Evolutionary conservation across 2,888 invertebrate genomes (phyloP).

Genomic region (Agriotes lineatus): DNA sequence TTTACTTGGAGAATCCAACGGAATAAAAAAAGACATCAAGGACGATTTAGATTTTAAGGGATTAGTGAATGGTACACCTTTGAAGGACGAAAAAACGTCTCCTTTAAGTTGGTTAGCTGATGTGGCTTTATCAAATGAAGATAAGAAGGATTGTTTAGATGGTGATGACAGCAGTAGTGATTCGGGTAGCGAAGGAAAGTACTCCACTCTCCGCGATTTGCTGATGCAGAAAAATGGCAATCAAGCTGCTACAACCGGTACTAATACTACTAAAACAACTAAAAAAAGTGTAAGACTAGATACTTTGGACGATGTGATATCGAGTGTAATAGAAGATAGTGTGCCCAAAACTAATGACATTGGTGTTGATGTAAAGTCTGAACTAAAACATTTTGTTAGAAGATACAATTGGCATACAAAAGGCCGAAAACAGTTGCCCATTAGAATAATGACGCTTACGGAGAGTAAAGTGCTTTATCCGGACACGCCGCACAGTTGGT

Average conservation of each 20-base stretch:
- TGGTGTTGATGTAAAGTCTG: slow-evolving; percentile 67
- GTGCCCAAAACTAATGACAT: slow-evolving; percentile 68
- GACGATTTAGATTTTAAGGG: slow-evolving; percentile 60
- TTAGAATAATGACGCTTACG: slow-evolving; percentile 86
- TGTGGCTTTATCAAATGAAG: slow-evolving; percentile 73
- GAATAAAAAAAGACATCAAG: slow-evolving; percentile 62
- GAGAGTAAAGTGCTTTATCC: slow-evolving; percentile 86
- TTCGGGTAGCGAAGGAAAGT: slow-evolving; percentile 77
- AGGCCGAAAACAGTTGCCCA: slow-evolving; percentile 74
- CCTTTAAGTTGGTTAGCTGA: slow-evolving; percentile 77
- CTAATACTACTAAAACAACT: slow-evolving; percentile 54
- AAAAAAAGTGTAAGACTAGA: slow-evolving; percentile 79
- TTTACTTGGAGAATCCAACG: slow-evolving; percentile 61
- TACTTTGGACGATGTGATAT: slow-evolving; percentile 82
- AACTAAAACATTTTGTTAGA: slow-evolving; percentile 76
- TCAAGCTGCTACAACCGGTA: slow-evolving; percentile 60
- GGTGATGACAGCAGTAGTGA: slow-evolving; percentile 72
- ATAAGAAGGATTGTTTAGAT: slow-evolving; percentile 66
- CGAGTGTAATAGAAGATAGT: slow-evolving; percentile 79
- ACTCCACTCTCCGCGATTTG: slow-evolving; percentile 84
- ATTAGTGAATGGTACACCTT: slow-evolving; percentile 49
- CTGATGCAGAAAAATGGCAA: slow-evolving; percentile 74
- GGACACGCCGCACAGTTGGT: slow-evolving; percentile 92
- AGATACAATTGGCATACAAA: slow-evolving; percentile 70
- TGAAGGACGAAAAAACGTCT: slow-evolving; percentile 70